These are phyloP conservation scores for Stichopus horrens DNA, from an alignment of 53 echinoderm and acorn worm species.

Conservation along the genomic window DNA sequence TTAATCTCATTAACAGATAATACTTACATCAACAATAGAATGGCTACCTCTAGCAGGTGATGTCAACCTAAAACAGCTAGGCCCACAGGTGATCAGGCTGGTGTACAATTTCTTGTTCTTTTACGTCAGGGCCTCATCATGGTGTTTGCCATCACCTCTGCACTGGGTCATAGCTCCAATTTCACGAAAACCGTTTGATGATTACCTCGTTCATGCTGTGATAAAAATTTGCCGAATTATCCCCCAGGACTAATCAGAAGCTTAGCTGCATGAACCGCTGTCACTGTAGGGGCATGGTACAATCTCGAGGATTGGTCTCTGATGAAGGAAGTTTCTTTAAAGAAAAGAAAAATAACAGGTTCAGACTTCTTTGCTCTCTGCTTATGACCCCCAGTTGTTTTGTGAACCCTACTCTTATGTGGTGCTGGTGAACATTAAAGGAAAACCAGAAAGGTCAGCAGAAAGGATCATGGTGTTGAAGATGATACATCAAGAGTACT, in stretches of 20 bases:
- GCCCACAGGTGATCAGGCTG: too few species aligned
- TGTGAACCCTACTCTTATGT: not conserved
- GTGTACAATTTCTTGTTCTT: too few species aligned
- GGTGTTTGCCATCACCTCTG: not conserved
- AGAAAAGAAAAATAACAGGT: not conserved
- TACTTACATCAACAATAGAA: too few species aligned
- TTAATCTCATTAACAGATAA: too few species aligned
- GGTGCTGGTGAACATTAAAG: not conserved
- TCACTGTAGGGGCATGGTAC: constrained; percentile 1
- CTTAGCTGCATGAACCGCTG: not conserved
- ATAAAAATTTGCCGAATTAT: constrained; percentile 34
- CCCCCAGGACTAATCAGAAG: constrained; percentile 35
- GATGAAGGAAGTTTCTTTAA: too few species aligned
- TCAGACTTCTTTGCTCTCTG: not conserved
- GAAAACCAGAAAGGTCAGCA: not conserved
- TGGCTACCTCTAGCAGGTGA: too few species aligned
- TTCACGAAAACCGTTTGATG: constrained; percentile 12
- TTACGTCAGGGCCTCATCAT: too few species aligned
- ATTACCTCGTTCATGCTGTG: constrained; percentile 3
- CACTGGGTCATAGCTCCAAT: constrained; percentile 33
- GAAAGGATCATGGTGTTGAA: not conserved
- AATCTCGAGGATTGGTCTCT: too few species aligned
- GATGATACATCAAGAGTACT: too few species aligned
- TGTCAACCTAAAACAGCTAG: too few species aligned
- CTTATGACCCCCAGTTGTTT: constrained; percentile 33